Evolutionary conservation across 2,113 vertebrate species (phyloP).

Genomic region (Pholis gunnellus): DNA sequence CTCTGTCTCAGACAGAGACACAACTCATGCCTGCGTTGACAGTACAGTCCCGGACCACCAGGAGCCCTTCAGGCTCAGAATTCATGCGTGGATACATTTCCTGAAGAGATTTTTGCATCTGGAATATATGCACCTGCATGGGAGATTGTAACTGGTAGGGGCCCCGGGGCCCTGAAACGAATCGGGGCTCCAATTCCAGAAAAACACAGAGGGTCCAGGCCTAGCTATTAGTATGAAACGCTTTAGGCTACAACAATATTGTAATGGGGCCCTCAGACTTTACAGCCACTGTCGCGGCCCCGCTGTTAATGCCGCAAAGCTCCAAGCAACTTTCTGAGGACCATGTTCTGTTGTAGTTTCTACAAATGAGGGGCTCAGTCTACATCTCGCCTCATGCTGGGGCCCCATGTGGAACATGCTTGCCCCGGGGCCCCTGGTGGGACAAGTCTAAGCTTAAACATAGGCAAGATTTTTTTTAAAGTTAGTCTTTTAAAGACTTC

Average conservation of each 20-base stretch:
- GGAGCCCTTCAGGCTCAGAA: slow-evolving; percentile 16
- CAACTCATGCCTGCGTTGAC: slow-evolving; percentile 8
- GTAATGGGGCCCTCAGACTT: slow-evolving; percentile 39
- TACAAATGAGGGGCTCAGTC: slow-evolving; percentile 56
- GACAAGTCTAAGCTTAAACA: neutral
- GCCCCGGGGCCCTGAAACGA: slow-evolving; percentile 57
- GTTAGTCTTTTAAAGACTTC: slow-evolving; percentile 3
- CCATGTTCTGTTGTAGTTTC: slow-evolving; percentile 14
- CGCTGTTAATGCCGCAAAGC: slow-evolving; percentile 36
- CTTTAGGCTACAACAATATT: slow-evolving; percentile 57
- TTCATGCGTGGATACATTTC: slow-evolving; percentile 54
- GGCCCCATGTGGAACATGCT: slow-evolving; percentile 30
- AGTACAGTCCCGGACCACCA: slow-evolving; percentile 43
- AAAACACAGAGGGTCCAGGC: slow-evolving; percentile 46
- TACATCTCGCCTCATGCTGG: slow-evolving; percentile 14
- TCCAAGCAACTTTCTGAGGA: slow-evolving; percentile 30
- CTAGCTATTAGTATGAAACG: slow-evolving; percentile 51
- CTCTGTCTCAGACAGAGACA: slow-evolving; percentile 3
- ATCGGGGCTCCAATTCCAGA: slow-evolving; percentile 58
- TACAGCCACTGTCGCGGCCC: slow-evolving; percentile 20
- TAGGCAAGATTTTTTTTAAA: neutral
- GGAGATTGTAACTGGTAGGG: slow-evolving; percentile 65
- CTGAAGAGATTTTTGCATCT: slow-evolving; percentile 31
- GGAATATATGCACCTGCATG: slow-evolving; percentile 45
- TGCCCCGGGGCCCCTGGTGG: slow-evolving; percentile 34